Base-by-base conservation (phyloP, 1,140 invertebrate species). In the Heliconius melpomene region DNA sequence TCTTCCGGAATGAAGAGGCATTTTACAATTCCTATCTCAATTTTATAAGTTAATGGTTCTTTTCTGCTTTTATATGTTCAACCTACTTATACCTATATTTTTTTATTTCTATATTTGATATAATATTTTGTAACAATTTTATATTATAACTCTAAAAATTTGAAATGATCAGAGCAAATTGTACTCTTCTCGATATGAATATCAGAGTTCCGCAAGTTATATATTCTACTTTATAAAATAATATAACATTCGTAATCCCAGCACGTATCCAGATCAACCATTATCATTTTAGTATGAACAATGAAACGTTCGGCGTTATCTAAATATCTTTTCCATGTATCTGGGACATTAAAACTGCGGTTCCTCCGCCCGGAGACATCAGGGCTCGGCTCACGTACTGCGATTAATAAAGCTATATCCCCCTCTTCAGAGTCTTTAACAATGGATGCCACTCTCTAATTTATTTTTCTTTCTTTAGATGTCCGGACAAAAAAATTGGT, bases 391-490 rank as follows among this genome's bases (percentile, higher is more conserved):
- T 83, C 83, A 85, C 83, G 83, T 83, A 74, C 66, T 75, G 57
- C 83, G 75, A 85, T 81, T 83, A 85, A 81, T 85, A 79, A 77
- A 77, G 54, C 54, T 11, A n/a, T 77, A 74, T 32, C 79, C 50
- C 36, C 74, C 76, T 70, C 73, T 79, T 57, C 29, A n/a, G 20
- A 23, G 23, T 23, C 54, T 57, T 57, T 57, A 23, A 57, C 73
- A 29, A 36, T 26, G 52, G 23, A n/a, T 57, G 74, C 1, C 52
- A 36, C 52, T 75, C 57, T 75, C 36, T 60, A 76, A 76, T 70
- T 40, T 76, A 26, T 40, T 52, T 46, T 38, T 16, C 74, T 29
- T 40, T 76, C 54, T 76, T 66, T 66, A 20, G 66, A 74, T 46
- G 40, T 23, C 9, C 54, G 54, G n/a, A 23, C 2, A 23, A 57